Conservation (phyloP, 1,140 invertebrate species). For the Solenopsis invicta region DNA sequence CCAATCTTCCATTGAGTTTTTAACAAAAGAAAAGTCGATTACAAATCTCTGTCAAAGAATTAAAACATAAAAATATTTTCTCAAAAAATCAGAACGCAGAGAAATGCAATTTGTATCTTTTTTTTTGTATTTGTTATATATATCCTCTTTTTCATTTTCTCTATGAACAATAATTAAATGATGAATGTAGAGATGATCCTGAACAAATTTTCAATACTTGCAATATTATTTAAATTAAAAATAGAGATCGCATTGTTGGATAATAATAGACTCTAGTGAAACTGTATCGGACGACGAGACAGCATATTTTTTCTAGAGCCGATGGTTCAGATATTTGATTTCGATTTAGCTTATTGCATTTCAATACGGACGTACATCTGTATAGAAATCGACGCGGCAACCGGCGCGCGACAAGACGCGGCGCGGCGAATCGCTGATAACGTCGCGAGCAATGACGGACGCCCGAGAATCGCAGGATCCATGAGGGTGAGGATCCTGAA, state of each 20-base stretch:
- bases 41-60: neutral
- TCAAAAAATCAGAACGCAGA: neutral
- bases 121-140: neutral
- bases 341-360: conserved; percentile 46
- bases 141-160: neutral
- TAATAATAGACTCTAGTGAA: neutral
- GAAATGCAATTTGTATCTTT: neutral
- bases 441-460: conserved; percentile 50
- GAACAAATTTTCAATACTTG: neutral
- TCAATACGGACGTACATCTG: conserved; percentile 13
- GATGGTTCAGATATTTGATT: conserved; percentile 4
- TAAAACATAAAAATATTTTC: conserved; percentile 9
- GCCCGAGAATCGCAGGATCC: conserved; percentile 24
- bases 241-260: neutral
- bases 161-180: neutral
- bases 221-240: neutral
- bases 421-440: conserved; percentile 49
- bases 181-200: neutral
- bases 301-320: neutral
- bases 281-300: neutral
- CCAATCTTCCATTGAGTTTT: neutral
- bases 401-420: neutral
- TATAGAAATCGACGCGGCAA: conserved; percentile 40
- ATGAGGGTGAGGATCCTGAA: conserved; percentile 39
- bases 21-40: neutral